phyloP scores from a whole-genome alignment of 1,140 invertebrate genomes.

The Drosophila jambulina region DNA sequence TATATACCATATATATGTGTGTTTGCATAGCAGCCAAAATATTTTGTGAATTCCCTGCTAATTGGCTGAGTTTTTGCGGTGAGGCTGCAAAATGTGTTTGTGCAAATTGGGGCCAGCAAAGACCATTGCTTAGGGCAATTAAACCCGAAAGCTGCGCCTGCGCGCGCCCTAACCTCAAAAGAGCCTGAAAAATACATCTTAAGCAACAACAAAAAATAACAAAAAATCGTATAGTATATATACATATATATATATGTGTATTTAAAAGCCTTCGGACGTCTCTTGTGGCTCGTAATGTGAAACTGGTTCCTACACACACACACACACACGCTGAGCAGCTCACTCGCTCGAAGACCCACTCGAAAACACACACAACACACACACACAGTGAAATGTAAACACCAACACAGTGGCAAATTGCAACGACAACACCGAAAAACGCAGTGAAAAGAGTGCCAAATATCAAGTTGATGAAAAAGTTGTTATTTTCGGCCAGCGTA shows the following conservation, averaged over 20 bases:
- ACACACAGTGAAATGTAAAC: constrained; percentile 46
- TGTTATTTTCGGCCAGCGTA: constrained; percentile 73
- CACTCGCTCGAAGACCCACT: constrained; percentile 27
- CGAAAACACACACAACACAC: constrained; percentile 41
- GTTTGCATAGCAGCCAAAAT: constrained; percentile 9
- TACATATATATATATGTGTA: constrained; percentile 1
- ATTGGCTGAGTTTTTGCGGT: constrained; percentile 47
- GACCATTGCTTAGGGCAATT: constrained; percentile 57
- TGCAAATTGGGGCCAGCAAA: constrained; percentile 58
- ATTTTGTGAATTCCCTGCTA: constrained; percentile 74
- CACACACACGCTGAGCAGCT: constrained; percentile 7
- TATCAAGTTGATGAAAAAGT: constrained; percentile 54
- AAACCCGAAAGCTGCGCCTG: constrained; percentile 69
- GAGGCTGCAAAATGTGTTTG: constrained; percentile 57
- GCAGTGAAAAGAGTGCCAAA: constrained; percentile 72
- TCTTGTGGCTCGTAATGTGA: constrained; percentile 67
- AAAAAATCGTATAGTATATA: constrained; percentile 23
- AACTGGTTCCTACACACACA: constrained; percentile 70
- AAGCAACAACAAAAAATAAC: constrained; percentile 43
- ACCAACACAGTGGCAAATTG: constrained; percentile 57
- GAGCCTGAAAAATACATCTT: constrained; percentile 59
- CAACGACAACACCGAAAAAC: constrained; percentile 58
- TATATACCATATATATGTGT: background rate
- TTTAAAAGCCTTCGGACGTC: constrained; percentile 64
- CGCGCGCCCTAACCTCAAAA: constrained; percentile 75